These are phyloP conservation scores for Lates japonicus DNA, from an alignment of 2,797 vertebrate species.

Conservation along the genomic window DNA sequence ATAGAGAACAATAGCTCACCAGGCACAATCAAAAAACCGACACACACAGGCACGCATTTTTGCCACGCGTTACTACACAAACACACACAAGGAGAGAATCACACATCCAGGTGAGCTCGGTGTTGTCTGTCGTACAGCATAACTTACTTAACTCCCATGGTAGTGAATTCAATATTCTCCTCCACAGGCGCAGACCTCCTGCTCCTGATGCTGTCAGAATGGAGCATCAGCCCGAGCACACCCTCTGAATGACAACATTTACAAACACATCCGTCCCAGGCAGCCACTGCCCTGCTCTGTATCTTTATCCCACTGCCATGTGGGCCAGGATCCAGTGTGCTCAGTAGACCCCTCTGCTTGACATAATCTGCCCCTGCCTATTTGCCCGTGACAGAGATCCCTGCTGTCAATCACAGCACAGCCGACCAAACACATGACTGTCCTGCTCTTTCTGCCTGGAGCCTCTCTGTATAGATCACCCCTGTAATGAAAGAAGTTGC, in stretches of 20 bases:
- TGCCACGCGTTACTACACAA: constrained; percentile 1
- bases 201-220: constrained; percentile 58
- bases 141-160: constrained; percentile 86
- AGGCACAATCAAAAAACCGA: constrained; percentile 42
- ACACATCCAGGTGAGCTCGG: constrained; percentile 37
- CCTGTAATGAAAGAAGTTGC: constrained; percentile 11
- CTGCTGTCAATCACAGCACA: constrained; percentile 79
- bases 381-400: constrained; percentile 80
- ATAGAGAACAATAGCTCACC: constrained; percentile 20
- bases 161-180: constrained; percentile 66
- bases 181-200: constrained; percentile 65
- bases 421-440: constrained; percentile 59
- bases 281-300: constrained; percentile 57
- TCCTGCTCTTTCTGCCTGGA: constrained; percentile 49
- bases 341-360: constrained; percentile 70
- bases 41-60: constrained; percentile 19
- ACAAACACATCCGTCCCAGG: constrained; percentile 39
- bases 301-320: constrained; percentile 67
- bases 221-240: constrained; percentile 67
- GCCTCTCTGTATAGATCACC: constrained; percentile 11
- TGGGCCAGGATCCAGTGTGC: constrained; percentile 63
- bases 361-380: constrained; percentile 79
- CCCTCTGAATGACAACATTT: constrained; percentile 62
- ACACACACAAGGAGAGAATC: constrained; percentile 18
- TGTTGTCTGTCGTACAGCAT: constrained; percentile 45